phyloP scores from a whole-genome alignment of 1,140 invertebrate species.

The Platyscapa corneri region DNA sequence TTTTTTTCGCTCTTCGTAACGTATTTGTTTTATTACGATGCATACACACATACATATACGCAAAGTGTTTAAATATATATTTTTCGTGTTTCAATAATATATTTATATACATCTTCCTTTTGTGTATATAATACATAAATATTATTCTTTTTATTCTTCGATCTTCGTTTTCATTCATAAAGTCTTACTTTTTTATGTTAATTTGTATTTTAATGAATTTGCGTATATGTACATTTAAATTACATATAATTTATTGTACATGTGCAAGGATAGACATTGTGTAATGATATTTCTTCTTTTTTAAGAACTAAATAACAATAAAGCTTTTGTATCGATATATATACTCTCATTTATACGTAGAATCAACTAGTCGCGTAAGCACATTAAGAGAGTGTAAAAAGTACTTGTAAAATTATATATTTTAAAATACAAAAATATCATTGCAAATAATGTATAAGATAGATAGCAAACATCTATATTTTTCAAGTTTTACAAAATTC shows the following conservation, averaged over 20 bases:
- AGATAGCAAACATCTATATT: too few species aligned
- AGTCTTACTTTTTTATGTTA: constrained; percentile 25
- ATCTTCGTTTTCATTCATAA: constrained; percentile 28
- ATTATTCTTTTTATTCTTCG: constrained; percentile 46
- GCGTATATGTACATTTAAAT: constrained; percentile 42
- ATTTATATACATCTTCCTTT: constrained; percentile 8
- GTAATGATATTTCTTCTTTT: constrained; percentile 49
- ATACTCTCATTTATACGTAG: not conserved
- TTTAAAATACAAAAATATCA: not conserved
- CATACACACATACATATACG: not conserved
- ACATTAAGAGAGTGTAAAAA: not conserved
- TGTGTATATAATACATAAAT: constrained; percentile 18
- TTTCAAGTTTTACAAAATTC: too few species aligned
- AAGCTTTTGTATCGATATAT: constrained; percentile 45
- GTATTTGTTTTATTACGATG: not conserved
- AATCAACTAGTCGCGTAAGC: constrained; percentile 10
- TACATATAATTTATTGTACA: constrained; percentile 50
- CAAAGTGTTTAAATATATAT: constrained; percentile 28
- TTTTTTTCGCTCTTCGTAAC: constrained; percentile 9
- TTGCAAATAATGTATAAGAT: not conserved
- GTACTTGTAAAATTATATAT: not conserved
- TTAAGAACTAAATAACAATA: constrained; percentile 61
- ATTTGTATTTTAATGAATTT: constrained; percentile 12
- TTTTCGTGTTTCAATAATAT: not conserved
- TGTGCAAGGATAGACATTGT: constrained; percentile 52